Conservation (phyloP, 2,797 vertebrate genomes). For the Acanthiza pusilla region DNA sequence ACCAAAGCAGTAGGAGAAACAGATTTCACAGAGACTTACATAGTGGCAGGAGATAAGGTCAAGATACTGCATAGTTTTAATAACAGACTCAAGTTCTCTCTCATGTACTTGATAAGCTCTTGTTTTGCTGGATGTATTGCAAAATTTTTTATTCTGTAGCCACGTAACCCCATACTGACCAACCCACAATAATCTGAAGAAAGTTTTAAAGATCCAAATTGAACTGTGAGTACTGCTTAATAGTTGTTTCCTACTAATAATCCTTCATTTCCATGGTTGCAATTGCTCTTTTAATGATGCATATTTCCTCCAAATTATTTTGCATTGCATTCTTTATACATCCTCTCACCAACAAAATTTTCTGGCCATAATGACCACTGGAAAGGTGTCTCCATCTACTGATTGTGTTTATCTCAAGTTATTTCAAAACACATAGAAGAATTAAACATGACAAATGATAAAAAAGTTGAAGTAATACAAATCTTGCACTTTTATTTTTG, state of each 20-base stretch:
- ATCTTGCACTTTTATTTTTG: background rate
- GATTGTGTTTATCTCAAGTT: background rate
- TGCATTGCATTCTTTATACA: background rate
- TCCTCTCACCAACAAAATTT: background rate
- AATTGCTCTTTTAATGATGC: background rate
- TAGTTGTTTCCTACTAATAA: background rate
- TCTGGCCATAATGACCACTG: background rate
- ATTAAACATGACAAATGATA: background rate
- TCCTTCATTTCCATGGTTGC: background rate
- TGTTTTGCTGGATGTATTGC: background rate
- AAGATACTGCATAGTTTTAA: slow-evolving; percentile 8
- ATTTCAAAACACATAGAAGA: background rate
- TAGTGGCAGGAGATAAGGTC: background rate
- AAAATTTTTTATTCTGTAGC: background rate
- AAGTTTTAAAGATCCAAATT: background rate
- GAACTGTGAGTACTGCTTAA: background rate
- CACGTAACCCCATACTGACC: background rate
- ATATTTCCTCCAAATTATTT: background rate
- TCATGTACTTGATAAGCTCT: background rate
- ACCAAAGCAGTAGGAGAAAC: background rate
- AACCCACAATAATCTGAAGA: background rate
- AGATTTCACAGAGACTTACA: background rate
- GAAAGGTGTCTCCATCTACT: background rate
- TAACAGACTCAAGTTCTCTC: background rate
- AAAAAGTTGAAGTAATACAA: background rate